A percentile compares a stretch with the other conserved stretches of the same genome.
Evolutionary conservation across 2,888 invertebrate genomes (phyloP).

Genomic region (Cyaniris semiargus): DNA sequence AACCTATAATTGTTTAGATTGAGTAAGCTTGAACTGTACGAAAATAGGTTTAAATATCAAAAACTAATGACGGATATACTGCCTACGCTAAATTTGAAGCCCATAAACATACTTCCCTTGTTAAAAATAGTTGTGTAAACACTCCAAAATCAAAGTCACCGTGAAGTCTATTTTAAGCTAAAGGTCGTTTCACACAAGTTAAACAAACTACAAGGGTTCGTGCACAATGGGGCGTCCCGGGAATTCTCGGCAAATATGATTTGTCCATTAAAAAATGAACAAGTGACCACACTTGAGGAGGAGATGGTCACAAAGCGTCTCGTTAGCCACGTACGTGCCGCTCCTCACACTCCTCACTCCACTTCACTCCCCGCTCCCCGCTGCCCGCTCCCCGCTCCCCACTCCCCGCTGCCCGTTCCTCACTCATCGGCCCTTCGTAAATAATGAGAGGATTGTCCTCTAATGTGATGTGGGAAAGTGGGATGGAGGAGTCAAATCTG

Average conservation of each 20-base stretch:
- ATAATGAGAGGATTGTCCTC: constrained; percentile 75
- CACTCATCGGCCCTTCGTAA: constrained; percentile 73
- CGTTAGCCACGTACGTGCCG: constrained; percentile 80
- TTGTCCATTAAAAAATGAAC: constrained; percentile 78
- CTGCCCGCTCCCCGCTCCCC: background rate
- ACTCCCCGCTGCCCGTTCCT: background rate
- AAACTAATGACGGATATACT: background rate
- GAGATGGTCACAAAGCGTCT: constrained; percentile 80
- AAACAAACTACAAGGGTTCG: constrained; percentile 4
- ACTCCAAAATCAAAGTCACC: background rate
- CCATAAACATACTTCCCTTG: background rate
- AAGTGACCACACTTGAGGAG: constrained; percentile 71
- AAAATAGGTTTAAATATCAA: too few relatives aligned
- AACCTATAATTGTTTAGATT: background rate
- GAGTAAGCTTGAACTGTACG: too few relatives aligned
- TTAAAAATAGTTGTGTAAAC: background rate
- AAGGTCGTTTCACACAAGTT: background rate
- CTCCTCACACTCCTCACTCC: constrained; percentile 76
- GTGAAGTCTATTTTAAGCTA: background rate
- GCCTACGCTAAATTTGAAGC: background rate
- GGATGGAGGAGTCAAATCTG: constrained; percentile 51
- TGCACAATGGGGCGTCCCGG: constrained; percentile 53
- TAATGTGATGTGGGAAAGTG: constrained; percentile 49
- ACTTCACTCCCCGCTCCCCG: constrained; percentile 36
- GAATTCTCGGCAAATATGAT: constrained; percentile 70